Evolutionary conservation across 2,888 invertebrate genomes (phyloP), one percentile per base, ranked within the genome.

Genomic region (Metallyticus violacea): DNA sequence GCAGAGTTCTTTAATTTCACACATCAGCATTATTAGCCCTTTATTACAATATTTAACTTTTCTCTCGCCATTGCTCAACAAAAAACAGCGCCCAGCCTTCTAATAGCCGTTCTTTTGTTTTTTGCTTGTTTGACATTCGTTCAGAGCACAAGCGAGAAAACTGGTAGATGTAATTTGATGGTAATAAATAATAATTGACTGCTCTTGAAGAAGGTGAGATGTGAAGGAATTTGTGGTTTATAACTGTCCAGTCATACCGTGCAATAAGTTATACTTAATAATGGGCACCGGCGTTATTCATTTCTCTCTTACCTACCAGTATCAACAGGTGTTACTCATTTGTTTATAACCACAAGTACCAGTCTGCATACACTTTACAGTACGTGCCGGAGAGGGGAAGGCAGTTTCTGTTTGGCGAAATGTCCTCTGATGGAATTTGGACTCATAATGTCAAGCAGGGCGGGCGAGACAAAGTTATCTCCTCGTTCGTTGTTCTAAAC

Each of bases 141-240:
- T 9, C 40, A 15, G 40, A 15, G 40, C 40, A 22, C 40, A 22
- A 15, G 40, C 40, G 9, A 9, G n/a, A n/a, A n/a, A n/a, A n/a
- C n/a, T n/a, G 40, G 22, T 22, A 81, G 26, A 81, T 30, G 81
- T 81, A 81, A 81, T 81, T 81, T 81, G 81, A 25, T 30, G 27
- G 81, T 30, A 81, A 81, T 81, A 81, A 81, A 81, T 81, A 30
- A 30, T 81, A 81, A 81, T 81, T 81, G 29, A 81, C 40, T n/a
- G n/a, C n/a, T 62, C 22, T 62, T 62, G 40, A 62, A 62, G 40
- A 15, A 4, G 40, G 15, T 62, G 22, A 62, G 40, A 62, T 62
- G 40, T 7, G 40, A 15, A 15, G 40, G 40, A 62, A 62, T 62
- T 62, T 62, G 22, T 62, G 40, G 40, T 62, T 62, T 15, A 62